Base-by-base conservation (phyloP, 1,140 invertebrate genomes). In the Heliconius congener region DNA sequence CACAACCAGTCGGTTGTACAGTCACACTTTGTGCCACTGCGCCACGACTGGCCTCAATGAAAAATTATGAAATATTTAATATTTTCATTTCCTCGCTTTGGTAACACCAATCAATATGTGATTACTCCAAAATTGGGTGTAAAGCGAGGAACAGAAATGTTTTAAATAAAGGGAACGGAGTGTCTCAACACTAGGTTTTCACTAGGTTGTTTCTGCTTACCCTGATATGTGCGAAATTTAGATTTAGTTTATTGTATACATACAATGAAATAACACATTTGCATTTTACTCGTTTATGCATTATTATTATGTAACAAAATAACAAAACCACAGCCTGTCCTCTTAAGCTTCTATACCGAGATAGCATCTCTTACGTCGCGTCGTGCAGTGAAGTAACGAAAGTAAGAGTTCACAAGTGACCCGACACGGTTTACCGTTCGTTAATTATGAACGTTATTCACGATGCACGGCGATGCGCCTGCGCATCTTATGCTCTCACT, bases 401-500 rank as follows among this genome's bases (percentile, higher is more conserved):
- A 86, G 85, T 86, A 85, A 86, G 83, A 85, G 81, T 82, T 78
- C 83, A 75, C 81, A 77, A 84, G 52, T 82, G 74, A 82, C 79
- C 81, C 34, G 70, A 55, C 71, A 66, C 52, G 74, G 77, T 78
- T 78, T 71, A 74, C 78, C 81, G 82, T 78, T 81, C 72, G 80
- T 80, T 86, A 86, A 85, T 88, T 85, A 86, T 81, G 76, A 72
- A 81, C 86, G 82, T 86, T 84, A 86, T 84, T 85, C 85, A 86
- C 81, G 84, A 84, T 85, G 84, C 85, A 86, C 80, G 85, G 79
- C 83, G 83, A 77, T 85, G 80, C 80, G 79, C 80, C 19, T 42
- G 85, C 84, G 87, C 90, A 87, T 90, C 83, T 83, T 83, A 82
- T 78, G 86, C 88, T 90, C 87, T 90, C 88, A 86, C 90, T 90